Conservation (phyloP, 2,888 invertebrate genomes). For the Eurytoma adleriae region DNA sequence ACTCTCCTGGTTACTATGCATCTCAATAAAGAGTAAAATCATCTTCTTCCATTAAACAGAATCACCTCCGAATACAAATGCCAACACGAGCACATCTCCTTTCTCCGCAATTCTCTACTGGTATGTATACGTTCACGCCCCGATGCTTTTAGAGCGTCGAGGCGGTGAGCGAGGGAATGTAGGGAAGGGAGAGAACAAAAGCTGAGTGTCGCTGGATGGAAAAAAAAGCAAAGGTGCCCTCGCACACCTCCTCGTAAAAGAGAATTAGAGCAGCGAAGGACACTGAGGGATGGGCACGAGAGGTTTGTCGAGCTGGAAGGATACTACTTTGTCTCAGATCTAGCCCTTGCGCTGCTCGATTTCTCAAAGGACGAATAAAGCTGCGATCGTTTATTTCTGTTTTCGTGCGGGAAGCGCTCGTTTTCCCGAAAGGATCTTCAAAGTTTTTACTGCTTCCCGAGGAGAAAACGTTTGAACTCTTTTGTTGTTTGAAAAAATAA, state of each 20-base stretch:
- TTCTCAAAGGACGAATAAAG: slow-evolving; percentile 32
- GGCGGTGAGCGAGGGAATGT: too few relatives aligned
- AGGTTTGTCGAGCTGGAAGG: slow-evolving; percentile 5
- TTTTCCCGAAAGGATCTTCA: neutral
- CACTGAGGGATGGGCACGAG: neutral
- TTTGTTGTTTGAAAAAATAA: too few relatives aligned
- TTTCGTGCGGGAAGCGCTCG: neutral
- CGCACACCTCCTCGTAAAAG: neutral
- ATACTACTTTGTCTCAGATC: slow-evolving; percentile 24
- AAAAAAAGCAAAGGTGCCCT: neutral
- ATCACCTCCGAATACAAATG: too few relatives aligned
- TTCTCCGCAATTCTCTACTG: too few relatives aligned
- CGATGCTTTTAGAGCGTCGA: too few relatives aligned
- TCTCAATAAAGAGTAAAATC: too few relatives aligned
- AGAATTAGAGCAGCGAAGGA: neutral
- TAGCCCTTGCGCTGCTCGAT: neutral
- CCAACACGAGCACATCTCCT: too few relatives aligned
- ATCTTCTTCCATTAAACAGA: too few relatives aligned
- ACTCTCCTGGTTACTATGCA: too few relatives aligned
- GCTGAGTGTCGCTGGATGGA: neutral
- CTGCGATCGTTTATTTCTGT: neutral
- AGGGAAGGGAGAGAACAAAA: too few relatives aligned
- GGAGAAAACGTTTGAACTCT: too few relatives aligned
- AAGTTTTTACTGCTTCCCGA: neutral
- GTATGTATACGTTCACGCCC: too few relatives aligned